Base-by-base conservation (phyloP, 2,888 invertebrate genomes). In the Chrysomela aeneicollis region DNA sequence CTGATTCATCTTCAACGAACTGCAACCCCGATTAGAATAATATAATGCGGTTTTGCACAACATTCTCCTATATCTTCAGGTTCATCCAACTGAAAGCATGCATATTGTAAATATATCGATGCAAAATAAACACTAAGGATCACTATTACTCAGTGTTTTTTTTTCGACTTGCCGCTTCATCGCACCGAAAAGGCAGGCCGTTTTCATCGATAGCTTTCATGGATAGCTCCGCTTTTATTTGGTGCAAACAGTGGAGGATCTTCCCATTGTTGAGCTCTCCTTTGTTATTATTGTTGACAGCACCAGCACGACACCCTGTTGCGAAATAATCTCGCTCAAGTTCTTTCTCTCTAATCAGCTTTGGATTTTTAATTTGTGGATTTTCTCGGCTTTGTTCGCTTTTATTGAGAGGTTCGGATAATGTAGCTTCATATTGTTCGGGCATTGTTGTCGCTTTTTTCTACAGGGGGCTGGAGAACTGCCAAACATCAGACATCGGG, bases 311-410 rank as follows among this genome's bases (percentile, higher is more conserved):
- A 81, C 81, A 79, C 81, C 80, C 81, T 73, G 78, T 74, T 74
- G 81, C 79, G 81, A 76, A 78, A 77, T 81, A 81, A 81, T 80
- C 81, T 79, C 70, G 67, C 74, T 77, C 75, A 77, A 75, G 74
- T 75, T 77, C 72, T 73, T 75, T 71, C 70, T 71, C 69, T 70
- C 69, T 79, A 81, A 81, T 81, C 79, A 78, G 79, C 78, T 80
- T 79, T 79, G 68, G 59, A 63, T 66, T 66, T 42, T 63, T 68
- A 66, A 68, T 66, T 68, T 65, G 59, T 64, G 66, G 63, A 66
- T 68, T 59, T 63, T 64, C 63, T 58, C 63, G 35, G 58, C 50
- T 49, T 60, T 57, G 52, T 60, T 32, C 42, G 54, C 59, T 50
- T 61, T 54, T 35, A 61, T 53, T 15, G 54, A 22, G 32, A 17